A percentile compares a stretch with the other conserved stretches of the same genome.
These are phyloP conservation scores for Ochropacha duplaris DNA, from an alignment of 2,888 invertebrate genomes.

Conservation along the genomic window DNA sequence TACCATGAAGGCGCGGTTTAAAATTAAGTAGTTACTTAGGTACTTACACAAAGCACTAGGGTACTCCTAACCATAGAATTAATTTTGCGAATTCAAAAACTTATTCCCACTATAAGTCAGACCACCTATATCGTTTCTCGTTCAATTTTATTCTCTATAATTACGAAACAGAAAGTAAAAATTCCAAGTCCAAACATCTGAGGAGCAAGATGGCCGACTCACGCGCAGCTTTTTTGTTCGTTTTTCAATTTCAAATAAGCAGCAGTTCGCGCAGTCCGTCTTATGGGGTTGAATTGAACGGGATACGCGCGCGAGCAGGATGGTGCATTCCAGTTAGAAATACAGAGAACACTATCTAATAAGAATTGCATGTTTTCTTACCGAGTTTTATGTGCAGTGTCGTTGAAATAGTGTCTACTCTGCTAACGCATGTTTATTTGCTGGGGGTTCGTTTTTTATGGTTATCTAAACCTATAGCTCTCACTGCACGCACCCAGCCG, in stretches of 20 bases:
- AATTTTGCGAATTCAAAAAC: conserved; percentile 28
- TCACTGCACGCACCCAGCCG: conserved; percentile 15
- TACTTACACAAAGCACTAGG: background rate
- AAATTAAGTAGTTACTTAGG: too few relatives aligned
- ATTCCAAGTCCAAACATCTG: conserved; percentile 24
- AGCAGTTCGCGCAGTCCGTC: conserved; percentile 50
- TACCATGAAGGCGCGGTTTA: background rate
- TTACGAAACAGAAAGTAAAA: conserved; percentile 8
- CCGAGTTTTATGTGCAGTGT: conserved; percentile 2
- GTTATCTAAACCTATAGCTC: conserved; percentile 20
- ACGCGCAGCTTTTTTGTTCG: conserved; percentile 59
- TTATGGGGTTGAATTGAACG: conserved; percentile 50
- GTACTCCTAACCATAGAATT: conserved; percentile 4
- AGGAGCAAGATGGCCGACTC: conserved; percentile 57
- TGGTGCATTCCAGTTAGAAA: conserved; percentile 5
- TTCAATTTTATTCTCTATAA: conserved; percentile 23
- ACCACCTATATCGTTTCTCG: conserved; percentile 8
- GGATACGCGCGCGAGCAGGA: conserved; percentile 28
- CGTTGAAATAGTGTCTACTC: background rate
- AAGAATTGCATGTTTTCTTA: background rate
- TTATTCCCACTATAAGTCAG: conserved; percentile 19
- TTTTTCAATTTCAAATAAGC: conserved; percentile 70
- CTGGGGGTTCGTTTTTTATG: conserved; percentile 16
- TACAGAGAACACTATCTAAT: background rate
- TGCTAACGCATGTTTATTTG: background rate